phyloP scores from a whole-genome alignment of 2,797 vertebrate species.

The Bradypodion ventrale region DNA sequence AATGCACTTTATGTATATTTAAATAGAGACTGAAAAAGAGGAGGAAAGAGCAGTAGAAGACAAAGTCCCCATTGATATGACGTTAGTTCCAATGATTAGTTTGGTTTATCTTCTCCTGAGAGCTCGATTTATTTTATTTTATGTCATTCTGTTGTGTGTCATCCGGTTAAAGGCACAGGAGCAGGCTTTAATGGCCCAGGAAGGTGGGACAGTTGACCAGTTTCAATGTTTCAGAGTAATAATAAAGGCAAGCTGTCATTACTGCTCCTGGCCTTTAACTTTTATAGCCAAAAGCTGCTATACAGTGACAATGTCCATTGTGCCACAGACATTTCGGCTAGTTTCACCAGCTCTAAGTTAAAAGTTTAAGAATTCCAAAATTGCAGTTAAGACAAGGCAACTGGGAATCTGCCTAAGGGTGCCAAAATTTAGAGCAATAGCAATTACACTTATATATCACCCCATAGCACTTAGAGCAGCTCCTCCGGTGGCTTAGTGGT shows the following conservation, averaged over 20 bases:
- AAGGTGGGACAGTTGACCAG: not conserved
- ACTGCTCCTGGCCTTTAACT: not conserved
- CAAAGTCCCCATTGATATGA: slow-evolving; percentile 36
- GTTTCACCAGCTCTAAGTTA: not conserved
- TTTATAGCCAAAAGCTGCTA: slow-evolving; percentile 36
- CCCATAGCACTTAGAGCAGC: too few species aligned
- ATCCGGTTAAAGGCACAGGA: slow-evolving; percentile 5
- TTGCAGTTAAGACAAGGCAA: too few species aligned
- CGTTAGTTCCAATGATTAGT: slow-evolving; percentile 53
- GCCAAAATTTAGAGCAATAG: too few species aligned
- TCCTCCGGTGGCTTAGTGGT: too few species aligned
- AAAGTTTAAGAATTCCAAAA: too few species aligned
- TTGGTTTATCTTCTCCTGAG: slow-evolving; percentile 30
- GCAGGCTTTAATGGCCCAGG: not conserved
- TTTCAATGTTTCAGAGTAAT: slow-evolving; percentile 21
- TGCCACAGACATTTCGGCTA: too few species aligned
- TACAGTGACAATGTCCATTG: slow-evolving; percentile 22
- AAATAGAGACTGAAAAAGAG: not conserved
- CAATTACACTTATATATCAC: too few species aligned
- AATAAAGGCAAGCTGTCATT: slow-evolving; percentile 16
- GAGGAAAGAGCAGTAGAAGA: not conserved
- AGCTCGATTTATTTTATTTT: slow-evolving; percentile 27
- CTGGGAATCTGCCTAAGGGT: too few species aligned
- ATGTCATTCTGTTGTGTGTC: not conserved
- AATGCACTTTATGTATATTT: slow-evolving; percentile 32